A percentile compares a stretch with the other conserved stretches of the same genome.
phyloP scores from a whole-genome alignment of 2,888 invertebrate species.

The Stenotaenia linearis region DNA sequence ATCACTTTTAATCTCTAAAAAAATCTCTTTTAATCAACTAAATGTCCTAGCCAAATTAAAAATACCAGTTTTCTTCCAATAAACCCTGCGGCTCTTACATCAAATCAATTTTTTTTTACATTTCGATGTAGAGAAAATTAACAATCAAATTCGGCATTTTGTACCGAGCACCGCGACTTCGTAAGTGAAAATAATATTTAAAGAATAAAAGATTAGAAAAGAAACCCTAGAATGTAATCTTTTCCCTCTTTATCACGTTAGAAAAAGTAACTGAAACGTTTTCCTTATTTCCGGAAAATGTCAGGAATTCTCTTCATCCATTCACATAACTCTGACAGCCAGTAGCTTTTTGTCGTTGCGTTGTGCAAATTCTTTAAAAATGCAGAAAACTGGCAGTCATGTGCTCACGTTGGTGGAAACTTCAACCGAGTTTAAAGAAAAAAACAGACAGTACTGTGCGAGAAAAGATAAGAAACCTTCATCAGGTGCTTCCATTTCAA shows the following conservation, averaged over 20 bases:
- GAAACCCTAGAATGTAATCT: not conserved
- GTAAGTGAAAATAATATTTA: too few species aligned
- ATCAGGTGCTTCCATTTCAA: slow-evolving; percentile 26
- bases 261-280: slow-evolving; percentile 12
- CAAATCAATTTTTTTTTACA: too few species aligned
- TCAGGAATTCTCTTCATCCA: slow-evolving; percentile 13
- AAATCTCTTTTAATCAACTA: too few species aligned
- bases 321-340: slow-evolving; percentile 17
- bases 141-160: too few species aligned
- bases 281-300: slow-evolving; percentile 26
- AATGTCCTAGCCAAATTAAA: too few species aligned
- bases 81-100: too few species aligned
- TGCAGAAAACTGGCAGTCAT: slow-evolving; percentile 7
- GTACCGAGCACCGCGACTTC: too few species aligned
- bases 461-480: slow-evolving; percentile 5
- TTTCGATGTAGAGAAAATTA: too few species aligned
- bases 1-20: too few species aligned
- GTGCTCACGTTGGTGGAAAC: slow-evolving; percentile 14
- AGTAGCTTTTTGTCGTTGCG: not conserved
- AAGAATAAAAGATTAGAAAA: not conserved
- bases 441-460: not conserved
- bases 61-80: too few species aligned
- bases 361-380: not conserved
- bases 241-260: not conserved
- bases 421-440: not conserved